Base-by-base conservation (phyloP, 1,140 invertebrate species). In the Polypedilum vanderplanki region DNA sequence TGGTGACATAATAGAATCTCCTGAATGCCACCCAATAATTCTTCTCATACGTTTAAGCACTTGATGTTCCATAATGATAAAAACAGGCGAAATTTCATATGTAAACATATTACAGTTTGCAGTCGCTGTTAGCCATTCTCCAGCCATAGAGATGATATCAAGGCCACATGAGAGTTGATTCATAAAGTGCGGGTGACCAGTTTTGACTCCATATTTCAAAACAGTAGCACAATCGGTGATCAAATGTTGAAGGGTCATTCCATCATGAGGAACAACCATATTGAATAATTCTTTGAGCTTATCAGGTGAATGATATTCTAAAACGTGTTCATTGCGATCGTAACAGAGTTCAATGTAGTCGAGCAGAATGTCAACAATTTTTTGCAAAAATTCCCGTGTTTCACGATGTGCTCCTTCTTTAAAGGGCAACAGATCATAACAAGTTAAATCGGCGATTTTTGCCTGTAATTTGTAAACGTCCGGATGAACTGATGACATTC, bases 31-130 rank as follows among this genome's bases (percentile, higher is more conserved):
- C 0, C 92, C 92, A 76, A 94, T 85, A 8, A 91, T 78, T 5
- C 85, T 79, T 1, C 90, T 81, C 73, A 91, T 86, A 73, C 86
- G 85, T 2, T 83, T 79, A 18, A 93, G 80, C 0, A 93, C 82
- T 78, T 87, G 86, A 18, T 86, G 82, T 78, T 93, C 92, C 33
- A 90, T 86, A 0, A 93, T 79, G 0, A 89, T 90, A 78, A 92
- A 91, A 0, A 89, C 90, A 9, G 92, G 91, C 0, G 88, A 90
- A 1, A 93, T 91, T 81, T 93, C 92, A 77, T 86, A 93, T 0
- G 92, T 93, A 77, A 92, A 91, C 73, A 98, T 98, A 84, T 97
- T 97, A 75, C 95, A 97, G 81, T 98, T 98, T 20, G 95, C 92
- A 0, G 95, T 93, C 0, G 95, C 95, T 0, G 95, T 97, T 22